Base-by-base conservation (phyloP, 1,140 invertebrate species). In the Drosophila ananassae region DNA sequence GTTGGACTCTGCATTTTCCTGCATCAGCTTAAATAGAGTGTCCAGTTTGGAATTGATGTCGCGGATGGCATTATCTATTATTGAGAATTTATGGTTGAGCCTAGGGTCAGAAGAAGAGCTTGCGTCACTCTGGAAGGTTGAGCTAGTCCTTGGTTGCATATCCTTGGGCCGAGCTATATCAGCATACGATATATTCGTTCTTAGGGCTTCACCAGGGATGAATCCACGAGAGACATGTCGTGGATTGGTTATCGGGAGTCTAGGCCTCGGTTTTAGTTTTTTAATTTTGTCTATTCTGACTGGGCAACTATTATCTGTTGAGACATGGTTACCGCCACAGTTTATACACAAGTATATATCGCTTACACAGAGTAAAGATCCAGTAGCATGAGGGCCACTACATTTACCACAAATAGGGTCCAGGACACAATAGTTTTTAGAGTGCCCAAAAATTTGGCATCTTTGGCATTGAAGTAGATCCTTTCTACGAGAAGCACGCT, bases 361-460 rank as follows among this genome's bases (percentile, higher is more conserved):
- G 12, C 51, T 55, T 2, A 17, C 46, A 30, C 60, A 64, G 5
- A 64, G 48, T 13, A 10, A 1, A 1, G 25, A 61, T 1, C 57
- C 34, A 39, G 68, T 64, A 17, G 28, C 9, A 21, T 72, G 22
- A 12, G 54, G 10, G 13, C 48, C 60, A 58, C 53, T 17, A 13
- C 54, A 72, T 30, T 58, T 72, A 3, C 53, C 51, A 39, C 62
- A 73, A 6, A 60, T 32, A 22, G 51, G 63, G 7, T 60, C 48
- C 22, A 52, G 61, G 22, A 61, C 22, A 7, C 63, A 68, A 24
- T 61, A 61, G 28, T 61, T 73, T 67, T 61, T 61, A 17, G 57
- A 68, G 46, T 57, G 71, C 17, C 53, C 58, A 39, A 74, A 69
- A 25, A 68, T 60, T 13, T 59, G 54, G 24, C 61, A 73, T 41